Evolutionary conservation across 2,888 invertebrate species (phyloP).

Genomic region (Agrenia bidenticulata): DNA sequence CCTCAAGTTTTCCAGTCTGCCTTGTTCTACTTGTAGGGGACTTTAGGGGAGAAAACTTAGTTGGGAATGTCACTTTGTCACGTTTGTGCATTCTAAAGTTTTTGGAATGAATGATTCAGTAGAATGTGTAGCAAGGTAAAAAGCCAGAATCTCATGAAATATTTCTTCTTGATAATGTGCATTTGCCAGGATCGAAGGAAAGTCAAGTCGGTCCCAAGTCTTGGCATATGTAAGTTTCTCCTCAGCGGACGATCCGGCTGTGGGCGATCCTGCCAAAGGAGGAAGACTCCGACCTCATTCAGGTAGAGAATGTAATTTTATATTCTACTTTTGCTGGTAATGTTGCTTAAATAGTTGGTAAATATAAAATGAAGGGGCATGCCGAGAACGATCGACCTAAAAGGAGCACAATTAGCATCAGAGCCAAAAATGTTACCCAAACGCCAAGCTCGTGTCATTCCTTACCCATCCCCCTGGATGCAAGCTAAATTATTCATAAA

Average conservation of each 20-base stretch:
- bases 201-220: constrained; percentile 71
- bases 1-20: too few species aligned
- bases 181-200: constrained; percentile 67
- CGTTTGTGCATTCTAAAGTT: too few species aligned
- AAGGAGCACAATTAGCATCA: too few species aligned
- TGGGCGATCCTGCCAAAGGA: constrained; percentile 70
- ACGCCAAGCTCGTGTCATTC: too few species aligned
- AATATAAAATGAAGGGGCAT: background rate
- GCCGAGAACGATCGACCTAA: background rate
- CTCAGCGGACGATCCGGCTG: constrained; percentile 53
- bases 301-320: constrained; percentile 5
- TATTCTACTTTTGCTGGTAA: background rate
- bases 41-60: too few species aligned
- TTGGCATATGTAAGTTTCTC: constrained; percentile 74
- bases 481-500: constrained; percentile 4
- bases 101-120: too few species aligned
- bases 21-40: background rate
- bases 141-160: background rate
- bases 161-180: background rate
- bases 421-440: too few species aligned
- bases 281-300: constrained; percentile 56
- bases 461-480: background rate
- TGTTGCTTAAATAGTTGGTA: background rate
- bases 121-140: background rate
- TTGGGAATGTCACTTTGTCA: too few species aligned